Percentiles rank a stretch among this genome's conserved stretches.
These are phyloP conservation scores for Monopis laevigella DNA, from an alignment of 2,888 invertebrate species.

Conservation along the genomic window DNA sequence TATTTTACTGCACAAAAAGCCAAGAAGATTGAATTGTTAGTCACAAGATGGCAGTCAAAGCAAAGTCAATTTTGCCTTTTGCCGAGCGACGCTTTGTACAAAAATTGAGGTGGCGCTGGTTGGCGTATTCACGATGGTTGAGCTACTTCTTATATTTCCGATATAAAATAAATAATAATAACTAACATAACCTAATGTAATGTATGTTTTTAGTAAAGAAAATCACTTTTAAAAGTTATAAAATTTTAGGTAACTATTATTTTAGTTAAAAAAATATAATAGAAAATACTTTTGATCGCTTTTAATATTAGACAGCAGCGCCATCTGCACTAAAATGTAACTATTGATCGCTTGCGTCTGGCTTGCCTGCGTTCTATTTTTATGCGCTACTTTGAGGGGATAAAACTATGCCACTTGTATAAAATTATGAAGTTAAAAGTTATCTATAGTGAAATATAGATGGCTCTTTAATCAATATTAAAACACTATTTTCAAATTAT, in stretches of 20 bases:
- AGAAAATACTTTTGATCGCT: too few relatives aligned
- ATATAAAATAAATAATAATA: not conserved
- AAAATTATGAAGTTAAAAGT: too few relatives aligned
- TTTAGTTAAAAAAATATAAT: too few relatives aligned
- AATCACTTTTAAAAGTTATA: not conserved
- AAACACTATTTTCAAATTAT: too few relatives aligned
- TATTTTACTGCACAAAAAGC: constrained; percentile 36
- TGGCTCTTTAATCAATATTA: constrained; percentile 7
- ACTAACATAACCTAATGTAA: not conserved
- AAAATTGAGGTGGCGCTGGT: not conserved
- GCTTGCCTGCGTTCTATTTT: constrained; percentile 5
- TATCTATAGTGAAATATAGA: not conserved
- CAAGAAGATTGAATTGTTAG: constrained; percentile 45
- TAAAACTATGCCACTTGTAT: too few relatives aligned
- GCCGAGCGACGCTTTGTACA: constrained; percentile 4
- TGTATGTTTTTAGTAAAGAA: not conserved
- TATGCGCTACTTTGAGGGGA: too few relatives aligned
- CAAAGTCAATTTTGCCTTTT: too few relatives aligned
- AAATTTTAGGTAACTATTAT: too few relatives aligned
- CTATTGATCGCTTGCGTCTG: constrained; percentile 7
- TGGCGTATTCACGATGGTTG: not conserved
- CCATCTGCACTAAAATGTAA: constrained; percentile 5
- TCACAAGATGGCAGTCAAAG: constrained; percentile 58
- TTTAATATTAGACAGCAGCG: too few relatives aligned
- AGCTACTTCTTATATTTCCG: not conserved